Evolutionary conservation across 2,113 vertebrate genomes (phyloP).

Genomic region (Vidua macroura): DNA sequence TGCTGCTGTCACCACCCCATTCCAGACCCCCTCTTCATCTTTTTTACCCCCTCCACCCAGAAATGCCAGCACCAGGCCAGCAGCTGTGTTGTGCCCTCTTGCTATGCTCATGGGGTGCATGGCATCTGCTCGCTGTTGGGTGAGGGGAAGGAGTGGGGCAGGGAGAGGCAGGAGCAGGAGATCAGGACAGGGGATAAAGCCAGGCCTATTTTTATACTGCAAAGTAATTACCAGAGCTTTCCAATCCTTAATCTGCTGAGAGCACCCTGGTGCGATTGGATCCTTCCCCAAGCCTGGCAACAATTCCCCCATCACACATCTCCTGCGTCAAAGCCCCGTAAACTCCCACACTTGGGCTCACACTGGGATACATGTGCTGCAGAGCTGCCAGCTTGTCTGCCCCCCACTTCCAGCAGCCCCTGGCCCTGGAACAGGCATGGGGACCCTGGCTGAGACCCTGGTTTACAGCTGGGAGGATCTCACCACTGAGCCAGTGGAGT

Average conservation of each 20-base stretch:
- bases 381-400: not conserved
- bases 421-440: not conserved
- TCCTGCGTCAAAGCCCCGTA: constrained; percentile 52
- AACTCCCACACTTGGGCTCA: constrained; percentile 31
- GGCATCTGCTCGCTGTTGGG: not conserved
- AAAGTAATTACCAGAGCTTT: constrained; percentile 64
- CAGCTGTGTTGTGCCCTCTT: not conserved
- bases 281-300: constrained; percentile 41
- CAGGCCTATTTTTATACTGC: constrained; percentile 47
- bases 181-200: constrained; percentile 41
- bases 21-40: not conserved
- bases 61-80: rapidly evolving
- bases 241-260: constrained; percentile 50
- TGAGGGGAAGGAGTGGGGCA: not conserved
- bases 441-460: not conserved
- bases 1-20: not conserved
- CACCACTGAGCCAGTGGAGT: rapidly evolving
- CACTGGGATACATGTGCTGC: not conserved
- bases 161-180: not conserved
- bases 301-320: constrained; percentile 37
- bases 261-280: constrained; percentile 37
- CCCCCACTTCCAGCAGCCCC: not conserved
- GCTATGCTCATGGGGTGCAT: rapidly evolving
- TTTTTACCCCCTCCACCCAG: not conserved
- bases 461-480: not conserved